These are phyloP conservation scores for Geopemphigus sp. DNA, from an alignment of 1,140 invertebrate species.

Conservation along the genomic window DNA sequence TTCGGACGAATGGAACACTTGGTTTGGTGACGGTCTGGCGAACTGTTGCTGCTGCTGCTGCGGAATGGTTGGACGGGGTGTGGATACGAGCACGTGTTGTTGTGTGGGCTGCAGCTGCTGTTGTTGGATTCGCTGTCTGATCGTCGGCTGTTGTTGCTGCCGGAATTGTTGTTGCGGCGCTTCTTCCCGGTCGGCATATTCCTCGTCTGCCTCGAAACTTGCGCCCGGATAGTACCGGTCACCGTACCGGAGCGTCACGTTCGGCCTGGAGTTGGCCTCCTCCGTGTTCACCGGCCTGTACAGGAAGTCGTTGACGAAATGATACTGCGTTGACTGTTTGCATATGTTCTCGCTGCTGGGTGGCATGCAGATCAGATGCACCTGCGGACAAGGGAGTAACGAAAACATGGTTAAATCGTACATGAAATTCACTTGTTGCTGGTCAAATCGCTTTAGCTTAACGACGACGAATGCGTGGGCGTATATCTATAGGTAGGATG, in stretches of 20 bases:
- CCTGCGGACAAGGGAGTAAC: conserved; percentile 57
- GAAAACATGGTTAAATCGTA: too few relatives aligned
- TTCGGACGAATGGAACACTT: conserved; percentile 78
- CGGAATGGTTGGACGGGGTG: conserved; percentile 10
- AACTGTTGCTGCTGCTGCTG: conserved; percentile 45
- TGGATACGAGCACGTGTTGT: conserved; percentile 40
- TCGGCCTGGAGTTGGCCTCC: conserved; percentile 75
- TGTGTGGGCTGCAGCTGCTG: conserved; percentile 46
- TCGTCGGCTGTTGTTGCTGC: conserved; percentile 43
- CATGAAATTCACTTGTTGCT: too few relatives aligned
- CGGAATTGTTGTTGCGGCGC: conserved; percentile 39
- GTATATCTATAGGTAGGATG: too few relatives aligned
- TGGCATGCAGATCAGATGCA: conserved; percentile 90
- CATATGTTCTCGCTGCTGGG: conserved; percentile 85
- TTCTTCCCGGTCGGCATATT: conserved; percentile 44
- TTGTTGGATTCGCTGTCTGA: neutral
- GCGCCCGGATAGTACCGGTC: conserved; percentile 62
- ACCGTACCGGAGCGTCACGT: conserved; percentile 79
- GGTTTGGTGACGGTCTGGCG: conserved; percentile 53
- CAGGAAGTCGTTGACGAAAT: conserved; percentile 89
- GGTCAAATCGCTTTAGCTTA: too few relatives aligned
- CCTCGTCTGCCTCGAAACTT: conserved; percentile 51
- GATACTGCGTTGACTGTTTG: conserved; percentile 82
- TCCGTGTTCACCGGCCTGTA: conserved; percentile 83
- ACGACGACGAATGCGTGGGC: too few relatives aligned